Base-by-base conservation (phyloP, 2,113 vertebrate species). In the Poeciliopsis turrubarensis region DNA sequence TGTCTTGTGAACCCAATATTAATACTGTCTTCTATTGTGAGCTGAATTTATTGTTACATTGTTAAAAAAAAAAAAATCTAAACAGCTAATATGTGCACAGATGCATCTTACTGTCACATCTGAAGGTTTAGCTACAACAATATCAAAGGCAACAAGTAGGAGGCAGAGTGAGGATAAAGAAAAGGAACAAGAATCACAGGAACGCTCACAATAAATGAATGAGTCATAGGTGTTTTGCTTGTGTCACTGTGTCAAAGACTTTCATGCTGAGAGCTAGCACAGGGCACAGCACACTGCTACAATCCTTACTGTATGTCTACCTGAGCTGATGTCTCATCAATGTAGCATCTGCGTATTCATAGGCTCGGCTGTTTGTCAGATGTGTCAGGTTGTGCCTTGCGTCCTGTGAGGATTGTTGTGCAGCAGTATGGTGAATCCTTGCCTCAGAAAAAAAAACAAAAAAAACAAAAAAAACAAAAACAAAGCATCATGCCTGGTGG, bases 201-300 rank as follows among this genome's bases (percentile, higher is more conserved):
- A 47, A 47, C 5, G 5, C 44, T 19, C 44, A 19, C 25, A 47
- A 31, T 4, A n/a, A 34, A 26, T 47, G 60, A 72, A 72, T 85
- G 87, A 87, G 81, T 85, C 83, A 87, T 63, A 71, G 68, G 83
- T 73, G 76, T 77, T 72, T 79, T 69, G 17, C 87, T 63, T 88
- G 79, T 89, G 85, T 88, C 82, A 89, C 87, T 80, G 84, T 87
- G 80, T 90, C 91, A 91, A 71, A 88, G 37, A 77, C 47, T 62
- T 68, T 77, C 84, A 79, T 27, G 73, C 84, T 83, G 78, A 39
- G 68, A 72, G 77, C 73, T 60, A 66, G 82, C 78, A 81, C 81
- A 83, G 75, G 76, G 68, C 74, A 80, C 69, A 39, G n/a, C 75
- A 65, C 70, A 64, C 68, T 78, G 80, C 70, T 65, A 11, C 70